Conservation (phyloP, 2,797 vertebrate species). For the Anguilla anguilla region DNA sequence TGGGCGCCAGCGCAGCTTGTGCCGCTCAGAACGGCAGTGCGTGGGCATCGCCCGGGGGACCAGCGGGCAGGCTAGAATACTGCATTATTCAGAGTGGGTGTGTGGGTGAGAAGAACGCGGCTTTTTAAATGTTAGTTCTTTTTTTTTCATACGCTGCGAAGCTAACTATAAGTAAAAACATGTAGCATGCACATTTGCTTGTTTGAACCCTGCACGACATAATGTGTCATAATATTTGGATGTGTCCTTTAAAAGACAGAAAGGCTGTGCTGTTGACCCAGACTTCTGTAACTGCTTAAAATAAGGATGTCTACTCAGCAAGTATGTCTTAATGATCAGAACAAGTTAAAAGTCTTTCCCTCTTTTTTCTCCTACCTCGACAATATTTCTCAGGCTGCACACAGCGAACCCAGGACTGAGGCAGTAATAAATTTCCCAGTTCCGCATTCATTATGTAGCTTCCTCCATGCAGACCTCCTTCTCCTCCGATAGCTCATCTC, state of each 20-base stretch:
- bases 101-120: conserved; percentile 40
- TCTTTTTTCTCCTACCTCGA: neutral
- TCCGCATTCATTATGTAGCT: neutral
- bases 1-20: conserved; percentile 41
- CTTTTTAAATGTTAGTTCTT: neutral
- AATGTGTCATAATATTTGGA: neutral
- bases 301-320: neutral
- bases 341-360: neutral
- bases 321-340: neutral
- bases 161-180: neutral
- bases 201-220: neutral
- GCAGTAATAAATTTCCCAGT: neutral
- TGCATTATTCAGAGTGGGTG: conserved; percentile 67
- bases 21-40: conserved; percentile 48
- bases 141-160: neutral
- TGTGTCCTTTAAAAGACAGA: neutral
- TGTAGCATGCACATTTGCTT: neutral
- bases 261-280: neutral
- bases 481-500: neutral
- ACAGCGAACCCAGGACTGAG: neutral
- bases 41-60: conserved; percentile 57
- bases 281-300: neutral
- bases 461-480: neutral
- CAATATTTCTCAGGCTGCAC: neutral
- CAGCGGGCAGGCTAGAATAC: conserved; percentile 47